Percentiles rank a stretch among this genome's conserved stretches.
Evolutionary conservation across 2,113 vertebrate species (phyloP).

Genomic region (Engystomops pustulosus): DNA sequence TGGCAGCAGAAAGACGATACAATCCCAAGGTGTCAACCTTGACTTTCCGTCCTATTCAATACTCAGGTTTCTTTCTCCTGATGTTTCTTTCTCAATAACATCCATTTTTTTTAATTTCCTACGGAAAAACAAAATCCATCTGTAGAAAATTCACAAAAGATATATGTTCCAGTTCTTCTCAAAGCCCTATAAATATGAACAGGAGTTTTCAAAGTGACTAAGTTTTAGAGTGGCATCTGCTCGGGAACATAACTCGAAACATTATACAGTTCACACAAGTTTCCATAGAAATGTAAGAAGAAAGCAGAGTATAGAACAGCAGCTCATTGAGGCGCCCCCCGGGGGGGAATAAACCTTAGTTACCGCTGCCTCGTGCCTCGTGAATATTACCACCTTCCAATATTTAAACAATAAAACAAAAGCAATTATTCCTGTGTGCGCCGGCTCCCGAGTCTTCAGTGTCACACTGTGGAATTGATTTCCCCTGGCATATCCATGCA

Average conservation of each 20-base stretch:
- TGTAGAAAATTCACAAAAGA: slow-evolving; percentile 14
- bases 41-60: slow-evolving; percentile 8
- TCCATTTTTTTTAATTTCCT: background rate
- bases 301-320: background rate
- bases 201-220: slow-evolving; percentile 23
- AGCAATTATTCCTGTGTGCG: slow-evolving; percentile 40
- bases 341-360: slow-evolving; percentile 36
- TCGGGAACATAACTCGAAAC: background rate
- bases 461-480: slow-evolving; percentile 40
- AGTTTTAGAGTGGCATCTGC: slow-evolving; percentile 34
- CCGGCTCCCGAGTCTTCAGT: slow-evolving; percentile 5
- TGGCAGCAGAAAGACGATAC: background rate
- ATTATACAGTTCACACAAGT: background rate
- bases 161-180: background rate
- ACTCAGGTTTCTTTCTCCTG: background rate
- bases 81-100: background rate
- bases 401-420: slow-evolving; percentile 52
- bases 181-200: background rate
- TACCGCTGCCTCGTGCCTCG: slow-evolving; percentile 31
- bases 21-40: background rate
- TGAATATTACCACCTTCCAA: slow-evolving; percentile 53
- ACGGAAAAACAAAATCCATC: background rate
- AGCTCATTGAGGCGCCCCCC: slow-evolving; percentile 14
- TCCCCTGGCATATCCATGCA: slow-evolving; percentile 41
- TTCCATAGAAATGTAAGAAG: slow-evolving; percentile 32